Percentiles rank a stretch among this genome's conserved stretches.
These are phyloP conservation scores for Neoseiulus cucumeris DNA, from an alignment of 1,140 invertebrate species.

Conservation along the genomic window DNA sequence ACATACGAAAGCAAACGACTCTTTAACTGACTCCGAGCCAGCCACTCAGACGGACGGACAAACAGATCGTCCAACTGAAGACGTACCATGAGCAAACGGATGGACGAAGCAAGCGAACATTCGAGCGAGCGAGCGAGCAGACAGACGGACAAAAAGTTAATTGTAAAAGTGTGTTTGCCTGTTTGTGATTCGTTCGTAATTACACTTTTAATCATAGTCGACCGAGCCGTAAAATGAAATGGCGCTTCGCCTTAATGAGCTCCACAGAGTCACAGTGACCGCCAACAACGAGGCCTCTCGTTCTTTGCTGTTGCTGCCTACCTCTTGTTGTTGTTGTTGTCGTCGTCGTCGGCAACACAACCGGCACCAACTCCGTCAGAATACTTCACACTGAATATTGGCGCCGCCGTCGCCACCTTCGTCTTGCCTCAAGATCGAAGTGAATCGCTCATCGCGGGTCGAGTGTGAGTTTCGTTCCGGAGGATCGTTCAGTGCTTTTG, in stretches of 20 bases:
- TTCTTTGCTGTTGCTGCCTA: background rate
- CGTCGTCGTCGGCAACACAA: background rate
- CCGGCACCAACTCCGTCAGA: background rate
- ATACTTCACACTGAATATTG: no score
- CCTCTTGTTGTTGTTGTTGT: background rate
- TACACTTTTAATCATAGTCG: slow-evolving; percentile 9
- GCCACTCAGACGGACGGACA: background rate
- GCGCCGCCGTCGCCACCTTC: no score
- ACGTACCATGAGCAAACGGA: no score
- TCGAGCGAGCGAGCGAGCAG: background rate
- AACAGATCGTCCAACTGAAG: no score
- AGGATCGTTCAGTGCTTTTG: no score
- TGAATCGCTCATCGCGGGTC: no score
- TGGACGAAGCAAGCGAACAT: background rate
- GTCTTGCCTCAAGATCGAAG: no score
- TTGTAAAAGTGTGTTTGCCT: background rate
- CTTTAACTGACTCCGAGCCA: background rate
- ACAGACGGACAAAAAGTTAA: background rate
- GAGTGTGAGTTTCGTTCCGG: no score
- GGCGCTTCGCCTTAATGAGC: background rate
- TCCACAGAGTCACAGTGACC: background rate
- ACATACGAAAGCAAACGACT: background rate
- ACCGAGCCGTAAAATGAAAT: slow-evolving; percentile 4
- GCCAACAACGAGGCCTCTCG: background rate
- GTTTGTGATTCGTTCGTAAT: no score